These are phyloP conservation scores for Mus pahari DNA, from an alignment of 2,113 vertebrate genomes.

Conservation along the genomic window DNA sequence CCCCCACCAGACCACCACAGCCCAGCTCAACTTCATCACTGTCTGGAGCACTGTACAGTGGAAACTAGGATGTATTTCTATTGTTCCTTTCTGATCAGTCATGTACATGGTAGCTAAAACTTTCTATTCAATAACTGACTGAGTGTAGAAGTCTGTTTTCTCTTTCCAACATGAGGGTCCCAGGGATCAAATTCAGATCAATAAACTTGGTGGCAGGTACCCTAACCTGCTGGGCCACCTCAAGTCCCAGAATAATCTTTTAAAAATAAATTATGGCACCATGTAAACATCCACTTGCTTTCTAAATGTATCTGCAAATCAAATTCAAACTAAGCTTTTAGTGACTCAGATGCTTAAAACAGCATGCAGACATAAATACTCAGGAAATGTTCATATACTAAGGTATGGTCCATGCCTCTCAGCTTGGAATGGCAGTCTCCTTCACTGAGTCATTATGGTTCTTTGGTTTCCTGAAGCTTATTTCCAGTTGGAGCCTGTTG, in stretches of 20 bases:
- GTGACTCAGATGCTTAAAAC: not conserved
- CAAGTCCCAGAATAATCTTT: constrained; percentile 5
- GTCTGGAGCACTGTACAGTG: not conserved
- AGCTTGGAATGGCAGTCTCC: not conserved
- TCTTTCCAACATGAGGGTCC: not conserved
- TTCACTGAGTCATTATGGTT: not conserved
- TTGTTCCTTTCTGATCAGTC: constrained; percentile 34
- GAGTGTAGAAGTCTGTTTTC: not conserved
- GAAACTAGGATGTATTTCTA: not conserved
- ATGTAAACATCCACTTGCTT: not conserved
- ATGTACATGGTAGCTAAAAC: not conserved
- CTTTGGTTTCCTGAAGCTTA: constrained; percentile 44
- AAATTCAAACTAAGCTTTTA: constrained; percentile 40
- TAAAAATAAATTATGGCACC: constrained; percentile 34
- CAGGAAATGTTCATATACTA: not conserved
- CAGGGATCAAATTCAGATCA: not conserved
- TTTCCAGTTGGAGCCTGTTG: not conserved
- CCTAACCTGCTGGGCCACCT: not conserved
- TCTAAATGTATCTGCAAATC: constrained; percentile 30
- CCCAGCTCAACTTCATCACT: not conserved
- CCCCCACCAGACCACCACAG: not conserved
- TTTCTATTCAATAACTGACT: no score
- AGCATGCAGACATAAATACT: not conserved
- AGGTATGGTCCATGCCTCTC: not conserved
- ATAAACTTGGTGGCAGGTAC: not conserved